phyloP scores from a whole-genome alignment of 2,113 vertebrate species.

The Silurus asotus region DNA sequence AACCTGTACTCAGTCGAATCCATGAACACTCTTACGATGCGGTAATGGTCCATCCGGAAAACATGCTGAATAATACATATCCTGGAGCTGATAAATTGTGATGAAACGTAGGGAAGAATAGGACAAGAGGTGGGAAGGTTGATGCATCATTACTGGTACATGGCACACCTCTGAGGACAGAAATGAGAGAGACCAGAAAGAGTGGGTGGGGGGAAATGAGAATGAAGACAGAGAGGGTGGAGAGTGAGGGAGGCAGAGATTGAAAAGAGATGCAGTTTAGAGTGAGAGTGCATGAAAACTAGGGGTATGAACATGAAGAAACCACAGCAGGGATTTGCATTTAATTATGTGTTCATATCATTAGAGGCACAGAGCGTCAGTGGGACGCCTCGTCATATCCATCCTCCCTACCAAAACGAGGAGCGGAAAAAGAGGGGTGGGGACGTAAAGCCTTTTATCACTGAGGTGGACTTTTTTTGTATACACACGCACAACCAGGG shows the following conservation, averaged over 20 bases:
- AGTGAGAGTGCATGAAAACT: slow-evolving; percentile 44
- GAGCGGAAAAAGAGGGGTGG: slow-evolving; percentile 15
- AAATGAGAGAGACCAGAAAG: slow-evolving; percentile 3
- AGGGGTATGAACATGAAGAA: slow-evolving; percentile 27
- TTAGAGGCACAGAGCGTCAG: slow-evolving; percentile 21
- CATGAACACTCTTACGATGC: background rate
- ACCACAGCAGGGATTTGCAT: slow-evolving; percentile 34
- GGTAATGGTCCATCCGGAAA: background rate
- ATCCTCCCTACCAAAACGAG: slow-evolving; percentile 33
- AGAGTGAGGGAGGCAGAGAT: background rate
- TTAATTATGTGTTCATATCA: slow-evolving; percentile 51
- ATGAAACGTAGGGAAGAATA: background rate
- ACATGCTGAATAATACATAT: background rate
- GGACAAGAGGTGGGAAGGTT: background rate
- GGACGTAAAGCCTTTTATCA: slow-evolving; percentile 33
- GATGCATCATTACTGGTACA: slow-evolving; percentile 3
- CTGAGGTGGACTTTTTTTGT: slow-evolving; percentile 53
- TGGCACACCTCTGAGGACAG: slow-evolving; percentile 23
- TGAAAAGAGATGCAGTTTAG: slow-evolving; percentile 12
- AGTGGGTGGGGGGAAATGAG: background rate
- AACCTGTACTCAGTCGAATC: background rate
- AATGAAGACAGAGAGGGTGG: background rate
- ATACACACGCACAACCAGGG: background rate
- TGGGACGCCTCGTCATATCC: slow-evolving; percentile 27
- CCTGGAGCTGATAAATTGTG: background rate